Base-by-base conservation (phyloP, 1,140 invertebrate species). In the Drosophila bifasciata region DNA sequence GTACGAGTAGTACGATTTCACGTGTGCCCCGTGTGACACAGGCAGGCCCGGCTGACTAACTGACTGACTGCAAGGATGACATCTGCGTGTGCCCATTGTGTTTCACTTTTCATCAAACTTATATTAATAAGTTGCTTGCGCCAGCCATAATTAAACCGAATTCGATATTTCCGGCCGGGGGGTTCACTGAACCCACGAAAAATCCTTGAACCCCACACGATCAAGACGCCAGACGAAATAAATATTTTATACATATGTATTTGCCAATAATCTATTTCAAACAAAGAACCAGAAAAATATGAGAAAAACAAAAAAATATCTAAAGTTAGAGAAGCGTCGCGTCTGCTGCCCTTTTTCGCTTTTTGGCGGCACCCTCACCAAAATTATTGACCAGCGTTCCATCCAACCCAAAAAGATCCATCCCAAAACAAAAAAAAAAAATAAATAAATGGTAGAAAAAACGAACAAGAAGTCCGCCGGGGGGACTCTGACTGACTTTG, bases 281-380 rank as follows among this genome's bases (percentile, higher is more conserved):
- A 85, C 79, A 89, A 67, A 86, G 81, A 67, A 59, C 68, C 68
- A 21, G 55, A 11, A 11, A 59, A 43, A 59, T 59, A 53, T 53
- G 19, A 3, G 19, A 45, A 50, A 55, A 60, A 52, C 59, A 56
- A 60, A 63, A 76, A 58, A n/a, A n/a, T n/a, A n/a, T n/a, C 48
- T 62, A 50, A 32, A 79, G 49, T 59, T 61, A 62, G 55, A 69
- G 61, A 55, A 60, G 79, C 58, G 53, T 56, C 52, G 64, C 52
- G 74, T 72, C 77, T 83, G 79, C 77, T 81, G 79, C 83, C 83
- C 78, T 69, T 84, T 88, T 79, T 9, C n/a, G 32, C 74, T 66
- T 69, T 80, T 84, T 90, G 89, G 88, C 89, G 89, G 89, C 89
- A 90, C 89, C 89, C 89, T 90, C 89, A 83, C 89, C 89, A 90